phyloP scores from a whole-genome alignment of 2,113 vertebrate species.

The Sceloporus tristichus region DNA sequence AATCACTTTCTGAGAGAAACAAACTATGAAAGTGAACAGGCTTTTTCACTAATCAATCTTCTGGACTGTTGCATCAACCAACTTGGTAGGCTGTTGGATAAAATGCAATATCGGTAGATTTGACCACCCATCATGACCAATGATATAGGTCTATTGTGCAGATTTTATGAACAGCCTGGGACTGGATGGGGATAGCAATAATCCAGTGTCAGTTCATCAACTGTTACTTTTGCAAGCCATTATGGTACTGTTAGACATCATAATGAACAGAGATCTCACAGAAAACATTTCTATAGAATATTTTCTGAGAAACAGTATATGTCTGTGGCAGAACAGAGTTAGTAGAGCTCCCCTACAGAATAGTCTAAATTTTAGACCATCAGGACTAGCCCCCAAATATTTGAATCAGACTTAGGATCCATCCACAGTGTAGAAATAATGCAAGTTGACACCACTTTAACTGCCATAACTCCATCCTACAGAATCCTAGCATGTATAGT shows the following conservation, averaged over 20 bases:
- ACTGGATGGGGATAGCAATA: neutral
- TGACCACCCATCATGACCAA: neutral
- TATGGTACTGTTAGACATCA: neutral
- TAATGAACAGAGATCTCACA: neutral
- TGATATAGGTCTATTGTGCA: neutral
- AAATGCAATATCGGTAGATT: neutral
- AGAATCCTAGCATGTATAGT: too few species aligned
- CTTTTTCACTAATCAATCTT: neutral
- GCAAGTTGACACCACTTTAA: too few species aligned
- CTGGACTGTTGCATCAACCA: neutral
- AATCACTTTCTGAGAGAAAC: constrained; percentile 35
- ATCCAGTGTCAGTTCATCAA: neutral
- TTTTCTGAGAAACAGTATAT: too few species aligned
- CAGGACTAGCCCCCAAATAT: neutral
- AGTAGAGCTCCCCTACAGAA: neutral
- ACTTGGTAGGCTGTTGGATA: neutral
- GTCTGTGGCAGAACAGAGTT: neutral
- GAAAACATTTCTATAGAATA: neutral
- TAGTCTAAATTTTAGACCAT: neutral
- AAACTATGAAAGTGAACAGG: neutral
- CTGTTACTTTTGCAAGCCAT: neutral
- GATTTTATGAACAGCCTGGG: neutral
- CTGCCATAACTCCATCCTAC: too few species aligned
- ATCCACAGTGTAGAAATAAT: too few species aligned
- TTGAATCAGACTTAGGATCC: too few species aligned